Evolutionary conservation across 1,140 invertebrate species (phyloP), one percentile per base, ranked within the genome.

Genomic region (Eufriesea mexicana): DNA sequence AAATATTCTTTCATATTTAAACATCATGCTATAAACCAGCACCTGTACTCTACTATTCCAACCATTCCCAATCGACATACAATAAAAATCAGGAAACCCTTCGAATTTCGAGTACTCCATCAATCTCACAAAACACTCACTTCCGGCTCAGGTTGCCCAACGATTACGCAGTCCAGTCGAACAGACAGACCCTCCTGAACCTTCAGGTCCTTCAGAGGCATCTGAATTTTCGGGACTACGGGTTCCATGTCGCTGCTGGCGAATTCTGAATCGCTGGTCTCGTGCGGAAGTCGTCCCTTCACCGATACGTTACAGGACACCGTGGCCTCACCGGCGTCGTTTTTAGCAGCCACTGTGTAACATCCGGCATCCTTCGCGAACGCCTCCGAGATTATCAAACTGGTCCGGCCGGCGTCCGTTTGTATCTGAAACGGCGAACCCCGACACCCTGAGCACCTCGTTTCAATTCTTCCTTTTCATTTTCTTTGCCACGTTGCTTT

Each of bases 121-220:
- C 51, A 64, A 61, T 16, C 10, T 25, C 6, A 57, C 1, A 20
- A 68, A 45, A 25, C 42, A 74, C 81, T 90, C 90, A 96, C 97
- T 94, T 97, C 97, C 0, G 97, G 98, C 92, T 97, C 97, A 2
- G 98, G 98, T 90, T 97, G 96, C 2, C 97, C 97, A 72, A 97
- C 95, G 88, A 98, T 98, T 64, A 98, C 95, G 91, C 97, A 98
- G 88, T 97, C 97, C 73, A 98, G 93, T 64, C 96, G 94, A 8
- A 96, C 96, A 42, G 95, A 95, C 12, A 95, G 95, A 14, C 97
- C 97, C 92, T 98, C 97, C 51, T 95, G 95, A n/a, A 96, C 95
- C 25, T 94, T 95, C 12, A 95, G 92, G 93, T 98, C 96, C 90
- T 96, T 96, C 14, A 98, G 94, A 5, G 95, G 95, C 76, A 97